Conservation (phyloP, 2,797 vertebrate species). For the Fundulus diaphanus region DNA sequence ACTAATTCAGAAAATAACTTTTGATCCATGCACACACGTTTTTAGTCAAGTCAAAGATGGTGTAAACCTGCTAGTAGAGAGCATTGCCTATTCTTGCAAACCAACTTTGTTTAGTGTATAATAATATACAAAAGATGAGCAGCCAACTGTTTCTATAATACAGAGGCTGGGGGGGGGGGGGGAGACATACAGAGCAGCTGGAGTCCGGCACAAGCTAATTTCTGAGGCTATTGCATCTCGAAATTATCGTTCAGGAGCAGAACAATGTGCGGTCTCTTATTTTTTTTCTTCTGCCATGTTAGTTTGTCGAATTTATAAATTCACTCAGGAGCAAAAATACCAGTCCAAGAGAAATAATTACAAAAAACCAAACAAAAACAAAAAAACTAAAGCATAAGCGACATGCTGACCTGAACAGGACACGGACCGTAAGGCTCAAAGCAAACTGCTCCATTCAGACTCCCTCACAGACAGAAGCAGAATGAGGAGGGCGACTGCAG, state of each 20-base stretch:
- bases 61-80: slow-evolving; percentile 70
- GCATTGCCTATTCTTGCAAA: slow-evolving; percentile 51
- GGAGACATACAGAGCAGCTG: slow-evolving; percentile 29
- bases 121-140: slow-evolving; percentile 45
- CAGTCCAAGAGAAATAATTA: slow-evolving; percentile 16
- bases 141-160: slow-evolving; percentile 47
- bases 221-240: slow-evolving; percentile 38
- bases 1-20: slow-evolving; percentile 62
- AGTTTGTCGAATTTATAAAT: slow-evolving; percentile 8
- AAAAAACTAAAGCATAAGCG: background rate
- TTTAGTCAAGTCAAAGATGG: slow-evolving; percentile 59
- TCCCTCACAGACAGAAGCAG: slow-evolving; percentile 22
- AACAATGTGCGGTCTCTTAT: background rate
- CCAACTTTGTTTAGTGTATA: slow-evolving; percentile 36
- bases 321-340: slow-evolving; percentile 7
- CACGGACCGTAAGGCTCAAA: slow-evolving; percentile 20
- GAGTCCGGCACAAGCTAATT: slow-evolving; percentile 25
- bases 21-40: slow-evolving; percentile 63
- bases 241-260: slow-evolving; percentile 17
- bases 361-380: background rate
- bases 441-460: slow-evolving; percentile 35
- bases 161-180: slow-evolving; percentile 27
- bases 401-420: slow-evolving; percentile 33
- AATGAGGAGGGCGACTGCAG: slow-evolving; percentile 26
- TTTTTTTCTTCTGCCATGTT: slow-evolving; percentile 3